Evolutionary conservation across 2,888 invertebrate species (phyloP), one percentile per base, ranked within the genome.

Genomic region (Silvanus unidentatus): DNA sequence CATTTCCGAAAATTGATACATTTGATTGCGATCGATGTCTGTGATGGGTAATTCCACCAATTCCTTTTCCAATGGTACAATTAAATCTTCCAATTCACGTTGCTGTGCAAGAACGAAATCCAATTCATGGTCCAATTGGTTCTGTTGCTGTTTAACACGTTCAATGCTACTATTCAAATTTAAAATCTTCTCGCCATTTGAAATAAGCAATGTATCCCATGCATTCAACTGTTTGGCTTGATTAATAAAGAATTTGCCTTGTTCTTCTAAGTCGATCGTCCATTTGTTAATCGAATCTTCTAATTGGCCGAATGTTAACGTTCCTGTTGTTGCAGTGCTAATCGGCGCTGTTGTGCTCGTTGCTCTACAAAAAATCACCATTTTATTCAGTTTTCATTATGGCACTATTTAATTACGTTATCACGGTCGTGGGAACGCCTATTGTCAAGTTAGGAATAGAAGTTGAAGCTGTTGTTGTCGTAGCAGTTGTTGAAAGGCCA

Each of bases 221-320:
- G 91, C 89, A 71, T 97, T 97, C 44, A 97, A 84, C 72, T 95
- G 92, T 2, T 91, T 89, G 0, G 96, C 96, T 69, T 96, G 96
- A 68, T 92, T 89, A 47, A 92, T 82, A 66, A 96, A 97, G 0
- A 86, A 81, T 66, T 88, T 88, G 66, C 96, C 95, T 65, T 95
- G 94, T 54, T 94, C 93, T 55, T 94, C 92, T 30, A 97, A 70
- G 60, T 95, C 94, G 1, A 88, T 68, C 0, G 88, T 92, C 94
- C 95, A 97, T 70, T 96, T 93, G 72, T 95, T 94, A 46, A 96
- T 90, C 29, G 82, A 79, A 63, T 95, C 95, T 68, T 95, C 95
- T 2, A 95, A 71, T 63, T 94, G 91, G 1, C 84, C 79, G 68
- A 91, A 95, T 4, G 83, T 86, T 65, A 94, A 74, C 1, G 80